phyloP scores from a whole-genome alignment of 2,888 invertebrate species.

The Aspidapion aeneum region DNA sequence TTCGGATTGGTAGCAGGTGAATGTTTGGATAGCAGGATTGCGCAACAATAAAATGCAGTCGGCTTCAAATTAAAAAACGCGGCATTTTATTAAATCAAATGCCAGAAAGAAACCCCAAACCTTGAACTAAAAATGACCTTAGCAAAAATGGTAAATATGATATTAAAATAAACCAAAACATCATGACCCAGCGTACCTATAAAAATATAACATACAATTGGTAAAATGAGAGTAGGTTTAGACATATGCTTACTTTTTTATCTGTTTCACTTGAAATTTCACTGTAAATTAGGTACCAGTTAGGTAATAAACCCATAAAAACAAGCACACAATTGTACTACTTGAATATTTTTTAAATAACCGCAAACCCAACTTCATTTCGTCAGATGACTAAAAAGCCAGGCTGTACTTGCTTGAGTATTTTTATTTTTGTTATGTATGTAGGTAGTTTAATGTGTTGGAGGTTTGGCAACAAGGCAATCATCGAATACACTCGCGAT shows the following conservation, averaged over 20 bases:
- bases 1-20: slow-evolving; percentile 30
- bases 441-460: slow-evolving; percentile 19
- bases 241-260: no score
- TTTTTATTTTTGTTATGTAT: background rate
- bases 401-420: background rate
- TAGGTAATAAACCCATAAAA: slow-evolving; percentile 30
- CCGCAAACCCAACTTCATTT: slow-evolving; percentile 24
- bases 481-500: slow-evolving; percentile 32
- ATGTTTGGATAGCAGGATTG: slow-evolving; percentile 32
- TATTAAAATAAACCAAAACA: background rate
- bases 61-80: background rate
- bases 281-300: slow-evolving; percentile 31
- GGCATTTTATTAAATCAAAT: background rate
- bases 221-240: no score
- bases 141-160: no score
- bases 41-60: slow-evolving; percentile 34
- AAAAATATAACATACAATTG: no score
- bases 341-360: background rate
- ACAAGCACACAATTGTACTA: slow-evolving; percentile 7
- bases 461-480: slow-evolving; percentile 39
- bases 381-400: slow-evolving; percentile 22
- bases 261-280: background rate
- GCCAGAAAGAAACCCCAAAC: background rate
- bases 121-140: background rate
- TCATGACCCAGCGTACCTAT: no score